Evolutionary conservation across 2,113 vertebrate species (phyloP), one percentile per base, ranked within the genome.

Genomic region (Nipponia nippon): DNA sequence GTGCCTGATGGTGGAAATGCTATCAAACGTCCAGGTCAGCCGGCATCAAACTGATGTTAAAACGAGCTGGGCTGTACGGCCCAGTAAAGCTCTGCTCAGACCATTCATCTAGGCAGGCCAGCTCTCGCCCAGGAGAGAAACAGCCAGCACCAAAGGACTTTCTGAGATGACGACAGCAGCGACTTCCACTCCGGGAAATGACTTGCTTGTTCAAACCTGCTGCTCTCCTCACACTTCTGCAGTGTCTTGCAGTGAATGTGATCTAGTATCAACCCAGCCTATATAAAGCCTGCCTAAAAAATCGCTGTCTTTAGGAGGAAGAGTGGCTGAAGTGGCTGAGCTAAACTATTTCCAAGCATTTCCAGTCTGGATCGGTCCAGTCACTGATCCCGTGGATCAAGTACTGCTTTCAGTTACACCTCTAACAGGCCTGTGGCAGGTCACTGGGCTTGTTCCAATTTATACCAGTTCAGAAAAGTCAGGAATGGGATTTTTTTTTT

Each of bases 31-130:
- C 30, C 36, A 34, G 69, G 59, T 81, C 94, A 85, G 50, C 8
- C 3, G 4, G 76, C 22, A 34, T 2, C 7, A 3, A 9, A 8
- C 0, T 20, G 76, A 1, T 10, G 13, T 9, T 7, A 30, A 44
- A 70, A 4, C 1, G 18, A 46, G 6, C 47, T 27, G 66, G 63
- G 73, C 56, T n/a, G 2, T 2, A 4, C 2, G 12, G 65, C 65
- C 69, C 58, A 19, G 16, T 53, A 66, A 42, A 50, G 70, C 78
- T 30, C n/a, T 32, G 82, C 70, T 72, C 62, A 55, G 27, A 8
- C 5, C n/a, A 2, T 27, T 7, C 29, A 7, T 5, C 52, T 11
- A 8, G 23, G 8, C 18, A 26, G 61, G 55, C 34, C 73, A 29
- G 76, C 34, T 34, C 61, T 58, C 11, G 1, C 27, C 42, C 3